Conservation (phyloP, 2,113 vertebrate genomes). For the Sminthopsis crassicaudata region DNA sequence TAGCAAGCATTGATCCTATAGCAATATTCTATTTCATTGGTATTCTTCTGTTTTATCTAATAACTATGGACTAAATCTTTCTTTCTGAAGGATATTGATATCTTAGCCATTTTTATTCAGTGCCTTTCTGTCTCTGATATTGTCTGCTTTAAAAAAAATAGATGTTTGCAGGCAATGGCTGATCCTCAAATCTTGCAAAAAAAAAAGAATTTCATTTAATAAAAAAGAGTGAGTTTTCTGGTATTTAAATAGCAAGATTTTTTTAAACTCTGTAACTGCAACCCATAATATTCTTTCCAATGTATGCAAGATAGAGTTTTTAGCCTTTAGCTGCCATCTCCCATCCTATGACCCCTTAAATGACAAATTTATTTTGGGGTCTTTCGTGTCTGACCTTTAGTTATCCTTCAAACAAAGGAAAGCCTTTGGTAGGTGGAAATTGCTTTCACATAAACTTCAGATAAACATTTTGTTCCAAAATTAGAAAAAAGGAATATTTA, state of each 20-base stretch:
- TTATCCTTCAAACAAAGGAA: conserved; percentile 35
- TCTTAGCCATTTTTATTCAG: conserved; percentile 43
- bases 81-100: conserved; percentile 58
- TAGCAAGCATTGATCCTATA: conserved; percentile 4
- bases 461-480: conserved; percentile 35
- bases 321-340: not conserved
- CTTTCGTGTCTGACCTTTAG: conserved; percentile 33
- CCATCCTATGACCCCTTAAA: conserved; percentile 26
- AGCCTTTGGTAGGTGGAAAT: conserved; percentile 12
- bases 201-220: not conserved
- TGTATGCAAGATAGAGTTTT: not conserved
- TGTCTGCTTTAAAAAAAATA: conserved; percentile 47
- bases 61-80: conserved; percentile 59
- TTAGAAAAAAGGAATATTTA: conserved; percentile 34
- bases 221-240: not conserved
- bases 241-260: not conserved
- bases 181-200: not conserved
- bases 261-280: not conserved
- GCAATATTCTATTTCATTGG: conserved; percentile 5
- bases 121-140: conserved; percentile 40
- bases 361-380: not conserved
- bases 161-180: conserved; percentile 12
- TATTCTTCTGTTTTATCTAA: not conserved
- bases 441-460: conserved; percentile 21
- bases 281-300: not conserved